Conservation (phyloP, 1,140 invertebrate species). For the Drosophila malerkotliana region DNA sequence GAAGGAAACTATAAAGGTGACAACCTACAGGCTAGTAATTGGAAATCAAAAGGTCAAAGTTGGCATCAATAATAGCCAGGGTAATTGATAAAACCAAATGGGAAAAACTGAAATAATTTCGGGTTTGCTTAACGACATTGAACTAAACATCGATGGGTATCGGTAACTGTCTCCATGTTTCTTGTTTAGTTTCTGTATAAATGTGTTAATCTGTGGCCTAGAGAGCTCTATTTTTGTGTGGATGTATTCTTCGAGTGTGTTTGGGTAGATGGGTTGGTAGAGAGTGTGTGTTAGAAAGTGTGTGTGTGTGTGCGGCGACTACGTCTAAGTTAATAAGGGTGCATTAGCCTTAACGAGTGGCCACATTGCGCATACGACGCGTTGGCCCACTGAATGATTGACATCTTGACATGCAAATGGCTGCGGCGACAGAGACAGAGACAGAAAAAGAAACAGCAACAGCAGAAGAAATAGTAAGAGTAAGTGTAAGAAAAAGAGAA, state of each 20-base stretch:
- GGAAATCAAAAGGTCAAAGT: slow-evolving; percentile 31
- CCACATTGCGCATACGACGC: slow-evolving; percentile 63
- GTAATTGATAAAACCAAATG: slow-evolving; percentile 13
- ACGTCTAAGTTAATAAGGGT: slow-evolving; percentile 67
- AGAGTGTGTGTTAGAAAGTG: slow-evolving; percentile 8
- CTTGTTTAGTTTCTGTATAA: slow-evolving; percentile 13
- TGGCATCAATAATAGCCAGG: slow-evolving; percentile 24
- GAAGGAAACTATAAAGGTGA: slow-evolving; percentile 15
- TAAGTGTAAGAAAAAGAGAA: slow-evolving; percentile 12
- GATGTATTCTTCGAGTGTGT: background rate
- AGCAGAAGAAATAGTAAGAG: slow-evolving; percentile 19
- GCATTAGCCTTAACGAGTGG: slow-evolving; percentile 65
- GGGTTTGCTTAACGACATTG: slow-evolving; percentile 37
- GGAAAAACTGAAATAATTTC: slow-evolving; percentile 17
- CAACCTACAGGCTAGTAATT: slow-evolving; percentile 43
- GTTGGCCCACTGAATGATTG: slow-evolving; percentile 59
- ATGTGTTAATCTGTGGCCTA: slow-evolving; percentile 52
- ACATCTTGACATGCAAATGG: slow-evolving; percentile 75
- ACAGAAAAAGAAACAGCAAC: slow-evolving; percentile 14
- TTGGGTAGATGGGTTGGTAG: background rate
- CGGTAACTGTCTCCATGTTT: slow-evolving; percentile 32
- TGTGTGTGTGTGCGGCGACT: slow-evolving; percentile 49
- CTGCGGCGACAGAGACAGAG: slow-evolving; percentile 49
- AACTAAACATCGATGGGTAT: slow-evolving; percentile 76
- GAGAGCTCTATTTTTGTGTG: slow-evolving; percentile 36